phyloP scores from a whole-genome alignment of 1,140 invertebrate genomes.

The Caenorhabditis remanei region DNA sequence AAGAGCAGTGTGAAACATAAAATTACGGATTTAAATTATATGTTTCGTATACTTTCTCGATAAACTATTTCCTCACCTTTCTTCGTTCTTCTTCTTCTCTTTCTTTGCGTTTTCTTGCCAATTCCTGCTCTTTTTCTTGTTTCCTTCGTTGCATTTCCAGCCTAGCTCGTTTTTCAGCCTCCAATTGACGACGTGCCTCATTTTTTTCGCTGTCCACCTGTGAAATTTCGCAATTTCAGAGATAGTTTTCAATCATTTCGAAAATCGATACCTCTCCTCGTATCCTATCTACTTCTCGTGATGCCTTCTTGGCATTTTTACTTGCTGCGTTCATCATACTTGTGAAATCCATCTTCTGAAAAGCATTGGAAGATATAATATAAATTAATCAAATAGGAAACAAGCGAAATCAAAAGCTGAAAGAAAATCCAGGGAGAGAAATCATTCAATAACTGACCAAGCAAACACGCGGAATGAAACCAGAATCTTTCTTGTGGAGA shows the following conservation, averaged over 20 bases:
- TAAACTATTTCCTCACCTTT: neutral
- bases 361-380: no score
- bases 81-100: conserved; percentile 34
- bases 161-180: conserved; percentile 22
- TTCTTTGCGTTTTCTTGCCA: conserved; percentile 23
- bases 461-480: conserved; percentile 44
- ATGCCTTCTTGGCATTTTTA: conserved; percentile 38
- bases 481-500: conserved; percentile 19
- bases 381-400: no score
- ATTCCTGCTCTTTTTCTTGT: conserved; percentile 24
- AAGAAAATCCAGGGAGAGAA: neutral
- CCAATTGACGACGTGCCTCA: conserved; percentile 27
- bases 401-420: neutral
- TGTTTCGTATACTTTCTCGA: no score
- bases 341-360: conserved; percentile 24
- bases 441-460: neutral
- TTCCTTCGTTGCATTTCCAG: conserved; percentile 42
- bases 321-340: conserved; percentile 14
- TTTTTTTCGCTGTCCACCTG: conserved; percentile 16
- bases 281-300: conserved; percentile 48
- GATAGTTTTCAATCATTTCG: neutral
- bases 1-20: no score
- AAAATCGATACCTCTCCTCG: conserved; percentile 34
- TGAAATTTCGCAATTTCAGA: neutral
- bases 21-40: no score